Base-by-base conservation (phyloP, 2,113 vertebrate genomes). In the Mormoops blainvillei region DNA sequence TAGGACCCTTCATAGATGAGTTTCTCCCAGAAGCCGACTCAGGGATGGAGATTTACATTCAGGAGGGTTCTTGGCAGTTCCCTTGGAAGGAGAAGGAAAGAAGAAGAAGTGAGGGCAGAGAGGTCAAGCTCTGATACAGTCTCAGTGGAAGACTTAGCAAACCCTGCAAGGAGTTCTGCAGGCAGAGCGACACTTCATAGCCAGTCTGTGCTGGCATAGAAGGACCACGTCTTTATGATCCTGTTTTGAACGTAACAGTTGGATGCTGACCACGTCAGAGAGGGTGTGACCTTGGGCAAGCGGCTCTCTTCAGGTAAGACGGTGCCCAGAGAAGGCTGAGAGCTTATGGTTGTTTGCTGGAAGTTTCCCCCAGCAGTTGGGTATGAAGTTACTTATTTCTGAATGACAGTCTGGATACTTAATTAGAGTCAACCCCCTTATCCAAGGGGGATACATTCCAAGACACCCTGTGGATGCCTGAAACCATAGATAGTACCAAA, bases 181-280 rank as follows among this genome's bases (percentile, higher is more conserved):
- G 10, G 14, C 6, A 14, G n/a, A 0, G 56, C 16, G 3, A 18
- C 12, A 0, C 4, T 56, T 52, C 2, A 50, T n/a, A 77, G 2
- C 18, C 28, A 14, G 4, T 26, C 15, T 0, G 1, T 22, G 8
- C 26, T 56, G 24, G 12, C 20, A 2, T 20, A 58, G 33, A n/a
- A 50, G 2, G 19, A 1, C 18, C 22, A 31, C 28, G 16, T 18
- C 6, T 85, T 61, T 6, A 13, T 28, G 45, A 1, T 22, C 26
- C 4, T 20, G 2, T 61, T 85, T 43, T 18, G 13, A 26, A 45
- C 20, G 2, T 48, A 28, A 19, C 15, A n/a, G n/a, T n/a, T 33
- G 2, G 8, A n/a, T 36, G 5, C 74, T 65, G 20, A n/a, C 12
- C 43, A 52, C 4, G 2, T 7, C 4, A 63, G 50, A 61, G 7